phyloP scores from a whole-genome alignment of 2,797 vertebrate species.

The Centropyge bicolor region DNA sequence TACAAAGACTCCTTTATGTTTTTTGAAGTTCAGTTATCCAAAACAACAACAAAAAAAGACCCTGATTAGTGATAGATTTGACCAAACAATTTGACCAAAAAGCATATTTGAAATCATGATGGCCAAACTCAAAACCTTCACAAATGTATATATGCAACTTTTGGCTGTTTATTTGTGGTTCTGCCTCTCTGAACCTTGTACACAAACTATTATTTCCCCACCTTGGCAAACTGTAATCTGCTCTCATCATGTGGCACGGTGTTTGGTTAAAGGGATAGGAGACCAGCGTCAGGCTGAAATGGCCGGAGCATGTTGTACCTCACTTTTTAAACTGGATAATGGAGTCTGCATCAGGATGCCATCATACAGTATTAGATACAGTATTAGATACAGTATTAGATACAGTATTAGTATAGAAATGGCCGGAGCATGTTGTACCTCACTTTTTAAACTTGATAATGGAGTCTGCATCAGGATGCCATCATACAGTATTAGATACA shows the following conservation, averaged over 20 bases:
- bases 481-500: no score
- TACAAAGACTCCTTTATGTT: slow-evolving; percentile 1
- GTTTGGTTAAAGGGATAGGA: neutral
- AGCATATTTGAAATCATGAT: neutral
- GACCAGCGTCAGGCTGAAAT: no score
- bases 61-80: neutral
- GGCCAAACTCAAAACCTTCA: neutral
- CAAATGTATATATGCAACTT: no score
- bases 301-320: neutral
- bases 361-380: no score
- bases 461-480: no score
- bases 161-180: neutral
- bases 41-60: neutral
- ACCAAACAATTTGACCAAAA: no score
- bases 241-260: neutral
- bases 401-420: no score
- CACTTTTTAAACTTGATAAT: no score
- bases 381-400: no score
- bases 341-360: no score
- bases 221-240: neutral
- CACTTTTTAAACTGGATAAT: no score
- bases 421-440: no score
- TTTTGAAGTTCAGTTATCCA: neutral
- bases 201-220: neutral
- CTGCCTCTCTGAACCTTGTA: neutral